Evolutionary conservation across 2,888 invertebrate genomes (phyloP).

Genomic region (Dynastes grantii): DNA sequence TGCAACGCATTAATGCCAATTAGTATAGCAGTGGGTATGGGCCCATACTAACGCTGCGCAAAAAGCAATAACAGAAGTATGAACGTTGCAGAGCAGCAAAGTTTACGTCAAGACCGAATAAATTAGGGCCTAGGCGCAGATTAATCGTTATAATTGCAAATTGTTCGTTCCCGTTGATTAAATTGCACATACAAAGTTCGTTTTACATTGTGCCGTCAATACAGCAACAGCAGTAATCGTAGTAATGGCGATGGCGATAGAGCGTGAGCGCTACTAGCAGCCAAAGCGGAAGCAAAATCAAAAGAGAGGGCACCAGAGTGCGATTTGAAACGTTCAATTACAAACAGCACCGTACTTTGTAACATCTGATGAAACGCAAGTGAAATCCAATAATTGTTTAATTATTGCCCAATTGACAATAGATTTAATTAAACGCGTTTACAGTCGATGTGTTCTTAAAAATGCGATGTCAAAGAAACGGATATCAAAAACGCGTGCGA

Average conservation of each 20-base stretch:
- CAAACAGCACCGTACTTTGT: constrained; percentile 31
- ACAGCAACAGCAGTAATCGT: not conserved
- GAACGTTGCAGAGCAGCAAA: constrained; percentile 17
- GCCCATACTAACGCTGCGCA: not conserved
- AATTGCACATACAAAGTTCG: constrained; percentile 24
- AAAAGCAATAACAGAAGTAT: constrained; percentile 37
- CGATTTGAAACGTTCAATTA: constrained; percentile 25
- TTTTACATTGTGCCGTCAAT: constrained; percentile 16
- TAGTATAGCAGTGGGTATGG: constrained; percentile 8
- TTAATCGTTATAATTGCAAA: constrained; percentile 36
- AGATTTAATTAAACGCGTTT: constrained; percentile 37
- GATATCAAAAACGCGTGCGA: not conserved
- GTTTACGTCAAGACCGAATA: constrained; percentile 31
- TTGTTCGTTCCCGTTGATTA: constrained; percentile 18
- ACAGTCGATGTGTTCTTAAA: constrained; percentile 7
- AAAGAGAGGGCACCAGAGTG: constrained; percentile 5
- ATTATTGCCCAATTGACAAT: constrained; percentile 32
- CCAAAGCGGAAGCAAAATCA: not conserved
- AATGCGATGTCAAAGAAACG: constrained; percentile 14
- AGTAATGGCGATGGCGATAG: not conserved
- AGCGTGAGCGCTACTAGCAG: too few species aligned
- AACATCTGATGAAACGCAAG: constrained; percentile 21
- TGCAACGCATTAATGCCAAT: constrained; percentile 17
- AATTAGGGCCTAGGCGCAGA: constrained; percentile 20
- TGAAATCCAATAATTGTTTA: constrained; percentile 36